A percentile compares a stretch with the other conserved stretches of the same genome.
phyloP scores from a whole-genome alignment of 2,113 vertebrate genomes.

The Eulemur macaco region DNA sequence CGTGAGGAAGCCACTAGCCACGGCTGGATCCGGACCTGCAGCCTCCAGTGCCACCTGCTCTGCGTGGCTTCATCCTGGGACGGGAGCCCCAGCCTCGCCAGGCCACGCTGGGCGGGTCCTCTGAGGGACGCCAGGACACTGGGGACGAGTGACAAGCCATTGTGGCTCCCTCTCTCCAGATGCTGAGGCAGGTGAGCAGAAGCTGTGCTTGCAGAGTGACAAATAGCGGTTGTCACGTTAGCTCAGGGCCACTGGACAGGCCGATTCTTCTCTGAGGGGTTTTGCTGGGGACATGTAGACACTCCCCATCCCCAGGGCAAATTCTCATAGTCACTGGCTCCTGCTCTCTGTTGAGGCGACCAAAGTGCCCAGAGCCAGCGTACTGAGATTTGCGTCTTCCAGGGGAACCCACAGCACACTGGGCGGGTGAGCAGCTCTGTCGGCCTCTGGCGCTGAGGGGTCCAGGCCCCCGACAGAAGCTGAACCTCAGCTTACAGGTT shows the following conservation, averaged over 20 bases:
- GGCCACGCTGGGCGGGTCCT: neutral
- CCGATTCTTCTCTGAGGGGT: neutral
- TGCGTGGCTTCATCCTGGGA: fast-evolving
- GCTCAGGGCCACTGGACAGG: no score
- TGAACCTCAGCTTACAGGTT: neutral
- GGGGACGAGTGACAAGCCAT: neutral
- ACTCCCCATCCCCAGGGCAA: neutral
- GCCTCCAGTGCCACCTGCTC: fast-evolving
- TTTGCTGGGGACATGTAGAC: neutral
- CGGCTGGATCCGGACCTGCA: fast-evolving
- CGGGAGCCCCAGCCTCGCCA: neutral
- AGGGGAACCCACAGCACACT: fast-evolving
- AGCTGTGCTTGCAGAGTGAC: neutral
- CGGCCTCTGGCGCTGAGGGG: fast-evolving
- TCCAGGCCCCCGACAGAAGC: no score
- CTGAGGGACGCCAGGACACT: no score
- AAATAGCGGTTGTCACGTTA: fast-evolving
- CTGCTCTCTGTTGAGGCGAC: no score
- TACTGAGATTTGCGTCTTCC: neutral
- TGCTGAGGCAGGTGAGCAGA: neutral
- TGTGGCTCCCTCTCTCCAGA: neutral
- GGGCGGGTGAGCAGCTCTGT: neutral
- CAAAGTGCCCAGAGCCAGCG: neutral
- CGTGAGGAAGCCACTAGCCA: neutral
- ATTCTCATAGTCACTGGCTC: neutral